Evolutionary conservation across 2,888 invertebrate species (phyloP).

Genomic region (Biston betularia): DNA sequence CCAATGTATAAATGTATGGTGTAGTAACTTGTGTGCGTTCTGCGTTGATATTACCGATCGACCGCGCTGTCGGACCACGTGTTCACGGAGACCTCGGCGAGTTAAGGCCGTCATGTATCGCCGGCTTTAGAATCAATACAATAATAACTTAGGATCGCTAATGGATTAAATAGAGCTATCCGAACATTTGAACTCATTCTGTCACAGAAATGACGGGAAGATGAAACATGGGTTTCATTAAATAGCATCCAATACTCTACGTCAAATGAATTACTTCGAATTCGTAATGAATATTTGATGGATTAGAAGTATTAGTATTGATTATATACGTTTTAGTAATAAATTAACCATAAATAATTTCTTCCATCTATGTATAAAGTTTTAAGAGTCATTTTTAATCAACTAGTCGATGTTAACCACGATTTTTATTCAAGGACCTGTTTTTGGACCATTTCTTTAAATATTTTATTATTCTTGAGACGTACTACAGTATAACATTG

Average conservation of each 20-base stretch:
- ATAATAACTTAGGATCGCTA: constrained; percentile 24
- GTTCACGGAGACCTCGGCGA: too few species aligned
- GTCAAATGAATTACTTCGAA: constrained; percentile 28
- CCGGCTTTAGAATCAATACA: constrained; percentile 28
- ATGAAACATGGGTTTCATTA: constrained; percentile 33
- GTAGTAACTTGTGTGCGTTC: too few species aligned
- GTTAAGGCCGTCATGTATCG: too few species aligned
- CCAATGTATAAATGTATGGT: too few species aligned
- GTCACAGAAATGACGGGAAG: constrained; percentile 34
- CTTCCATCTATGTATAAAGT: constrained; percentile 7
- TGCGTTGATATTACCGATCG: too few species aligned
- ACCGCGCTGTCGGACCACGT: too few species aligned
- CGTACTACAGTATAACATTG: not conserved
- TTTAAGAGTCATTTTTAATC: constrained; percentile 2
- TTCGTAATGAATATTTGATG: constrained; percentile 27
- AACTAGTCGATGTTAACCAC: constrained; percentile 2
- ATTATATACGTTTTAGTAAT: constrained; percentile 3
- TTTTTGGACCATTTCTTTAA: constrained; percentile 32
- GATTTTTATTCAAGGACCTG: constrained; percentile 43
- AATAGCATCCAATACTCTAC: constrained; percentile 32
- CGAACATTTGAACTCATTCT: constrained; percentile 30
- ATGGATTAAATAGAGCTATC: constrained; percentile 37
- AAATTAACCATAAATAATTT: constrained; percentile 13
- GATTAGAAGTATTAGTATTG: not conserved
- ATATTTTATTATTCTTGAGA: not conserved